Conservation (phyloP, 2,797 vertebrate species). For the Lophius americanus region DNA sequence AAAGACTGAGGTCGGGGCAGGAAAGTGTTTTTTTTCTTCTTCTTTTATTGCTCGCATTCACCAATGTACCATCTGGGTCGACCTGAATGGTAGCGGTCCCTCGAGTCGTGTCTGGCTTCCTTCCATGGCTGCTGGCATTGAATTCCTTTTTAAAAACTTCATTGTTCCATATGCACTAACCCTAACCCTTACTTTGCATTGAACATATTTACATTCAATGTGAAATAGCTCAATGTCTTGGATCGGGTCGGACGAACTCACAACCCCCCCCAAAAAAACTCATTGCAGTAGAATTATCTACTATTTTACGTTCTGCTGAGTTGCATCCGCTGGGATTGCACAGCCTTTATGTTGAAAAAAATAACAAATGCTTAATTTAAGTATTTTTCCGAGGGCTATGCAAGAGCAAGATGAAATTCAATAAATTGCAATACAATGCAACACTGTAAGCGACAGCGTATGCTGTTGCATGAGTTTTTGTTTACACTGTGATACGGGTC, state of each 20-base stretch:
- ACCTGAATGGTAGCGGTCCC: neutral
- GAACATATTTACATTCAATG: no score
- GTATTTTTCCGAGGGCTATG: no score
- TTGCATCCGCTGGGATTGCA: neutral
- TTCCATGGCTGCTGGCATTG: conserved; percentile 14
- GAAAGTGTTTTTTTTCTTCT: neutral
- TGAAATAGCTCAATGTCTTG: accelerated
- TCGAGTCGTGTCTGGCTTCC: neutral
- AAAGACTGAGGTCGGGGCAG: conserved; percentile 5
- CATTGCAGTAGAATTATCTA: neutral
- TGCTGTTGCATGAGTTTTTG: no score
- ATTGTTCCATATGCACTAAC: no score
- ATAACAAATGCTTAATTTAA: no score
- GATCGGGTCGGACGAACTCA: neutral
- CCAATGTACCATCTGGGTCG: neutral
- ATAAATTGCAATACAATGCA: no score
- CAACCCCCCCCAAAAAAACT: neutral
- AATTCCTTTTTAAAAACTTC: neutral
- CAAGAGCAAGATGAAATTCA: no score
- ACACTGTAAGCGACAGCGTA: no score
- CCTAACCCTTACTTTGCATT: no score
- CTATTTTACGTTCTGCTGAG: neutral
- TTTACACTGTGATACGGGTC: no score
- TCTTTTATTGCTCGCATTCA: neutral
- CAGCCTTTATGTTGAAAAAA: no score